Conservation (phyloP, 1,140 invertebrate genomes). For the Drosophila takahashii region DNA sequence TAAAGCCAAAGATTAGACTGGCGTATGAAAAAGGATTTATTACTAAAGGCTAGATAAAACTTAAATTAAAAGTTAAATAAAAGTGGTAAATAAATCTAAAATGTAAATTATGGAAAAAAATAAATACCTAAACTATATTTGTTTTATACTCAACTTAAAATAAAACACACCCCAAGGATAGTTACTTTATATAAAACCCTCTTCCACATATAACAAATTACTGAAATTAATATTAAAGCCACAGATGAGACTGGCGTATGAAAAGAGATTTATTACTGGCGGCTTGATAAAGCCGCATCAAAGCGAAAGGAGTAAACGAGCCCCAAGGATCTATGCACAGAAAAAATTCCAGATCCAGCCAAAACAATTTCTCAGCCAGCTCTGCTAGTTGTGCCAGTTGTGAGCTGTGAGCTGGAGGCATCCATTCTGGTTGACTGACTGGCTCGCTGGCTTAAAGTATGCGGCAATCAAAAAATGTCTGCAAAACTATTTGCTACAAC, state of each 20-base stretch:
- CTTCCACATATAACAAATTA: not conserved
- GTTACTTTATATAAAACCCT: not conserved
- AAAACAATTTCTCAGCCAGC: slow-evolving; percentile 39
- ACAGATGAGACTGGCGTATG: not conserved
- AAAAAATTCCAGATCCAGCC: slow-evolving; percentile 29
- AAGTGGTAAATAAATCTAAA: too few relatives aligned
- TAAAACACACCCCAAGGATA: not conserved
- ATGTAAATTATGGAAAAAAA: too few relatives aligned
- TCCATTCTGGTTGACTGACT: slow-evolving; percentile 38
- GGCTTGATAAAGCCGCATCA: slow-evolving; percentile 10
- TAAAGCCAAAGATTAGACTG: too few relatives aligned
- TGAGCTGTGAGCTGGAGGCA: slow-evolving; percentile 24
- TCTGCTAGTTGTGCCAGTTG: slow-evolving; percentile 19
- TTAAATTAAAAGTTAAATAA: too few relatives aligned
- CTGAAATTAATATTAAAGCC: slow-evolving; percentile 3
- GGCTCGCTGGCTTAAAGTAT: slow-evolving; percentile 60
- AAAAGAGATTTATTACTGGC: not conserved
- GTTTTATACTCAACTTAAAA: too few relatives aligned
- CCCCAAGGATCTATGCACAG: slow-evolving; percentile 16
- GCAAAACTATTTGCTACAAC: slow-evolving; percentile 73
- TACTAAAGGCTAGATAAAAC: too few relatives aligned
- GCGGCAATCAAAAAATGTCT: slow-evolving; percentile 80
- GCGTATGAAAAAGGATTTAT: too few relatives aligned
- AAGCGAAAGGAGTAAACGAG: slow-evolving; percentile 22
- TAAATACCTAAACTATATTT: too few relatives aligned